phyloP scores from a whole-genome alignment of 2,888 invertebrate genomes.

The Drosophila borealis region DNA sequence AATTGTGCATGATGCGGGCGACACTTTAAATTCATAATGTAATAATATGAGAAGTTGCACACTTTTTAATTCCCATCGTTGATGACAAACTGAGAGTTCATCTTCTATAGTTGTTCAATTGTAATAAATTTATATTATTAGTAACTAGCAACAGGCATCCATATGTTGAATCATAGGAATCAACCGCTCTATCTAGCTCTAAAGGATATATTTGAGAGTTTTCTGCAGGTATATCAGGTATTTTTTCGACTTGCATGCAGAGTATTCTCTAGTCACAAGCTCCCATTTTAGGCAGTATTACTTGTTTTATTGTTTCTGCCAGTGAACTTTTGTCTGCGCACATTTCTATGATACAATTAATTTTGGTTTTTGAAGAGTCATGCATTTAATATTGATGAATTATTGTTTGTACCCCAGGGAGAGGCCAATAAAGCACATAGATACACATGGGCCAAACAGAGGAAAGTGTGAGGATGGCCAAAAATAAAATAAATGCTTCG shows the following conservation, averaged over 20 bases:
- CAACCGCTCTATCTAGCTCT: too few relatives aligned
- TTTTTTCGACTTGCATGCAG: background rate
- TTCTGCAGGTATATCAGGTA: too few relatives aligned
- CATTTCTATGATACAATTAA: slow-evolving; percentile 35
- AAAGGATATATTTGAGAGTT: too few relatives aligned
- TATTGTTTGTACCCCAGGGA: slow-evolving; percentile 38
- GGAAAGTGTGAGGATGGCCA: slow-evolving; percentile 1
- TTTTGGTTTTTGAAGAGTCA: slow-evolving; percentile 32
- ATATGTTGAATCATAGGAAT: too few relatives aligned
- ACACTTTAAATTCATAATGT: too few relatives aligned
- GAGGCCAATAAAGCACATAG: slow-evolving; percentile 30
- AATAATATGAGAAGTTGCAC: too few relatives aligned
- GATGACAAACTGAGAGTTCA: too few relatives aligned
- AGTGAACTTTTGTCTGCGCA: background rate
- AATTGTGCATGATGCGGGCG: too few relatives aligned
- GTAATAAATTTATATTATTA: too few relatives aligned
- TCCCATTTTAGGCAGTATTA: background rate
- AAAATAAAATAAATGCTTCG: slow-evolving; percentile 74
- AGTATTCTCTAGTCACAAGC: background rate
- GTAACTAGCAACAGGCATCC: too few relatives aligned
- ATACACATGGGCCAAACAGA: background rate
- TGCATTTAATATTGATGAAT: slow-evolving; percentile 54
- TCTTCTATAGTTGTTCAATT: too few relatives aligned
- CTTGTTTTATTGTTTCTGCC: slow-evolving; percentile 6
- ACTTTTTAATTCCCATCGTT: too few relatives aligned